A percentile compares a stretch with the other conserved stretches of the same genome.
Evolutionary conservation across 2,888 invertebrate species (phyloP).

Genomic region (Cylindroiulus punctatus): DNA sequence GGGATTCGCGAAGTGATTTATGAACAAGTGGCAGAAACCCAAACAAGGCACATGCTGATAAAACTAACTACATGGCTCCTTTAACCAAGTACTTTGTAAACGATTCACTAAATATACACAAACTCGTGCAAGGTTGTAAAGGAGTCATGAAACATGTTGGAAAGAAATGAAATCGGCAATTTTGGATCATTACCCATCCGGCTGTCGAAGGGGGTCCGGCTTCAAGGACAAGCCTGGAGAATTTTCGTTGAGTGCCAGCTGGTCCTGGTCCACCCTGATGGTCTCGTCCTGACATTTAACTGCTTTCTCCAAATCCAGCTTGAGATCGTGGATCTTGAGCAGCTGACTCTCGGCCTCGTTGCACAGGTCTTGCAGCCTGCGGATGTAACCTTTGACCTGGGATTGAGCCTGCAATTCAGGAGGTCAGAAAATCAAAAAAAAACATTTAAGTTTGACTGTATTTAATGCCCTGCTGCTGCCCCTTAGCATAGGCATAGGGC

Average conservation of each 20-base stretch:
- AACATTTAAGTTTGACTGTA: too few relatives aligned
- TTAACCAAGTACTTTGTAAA: neutral
- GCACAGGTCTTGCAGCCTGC: neutral
- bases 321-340: neutral
- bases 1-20: neutral
- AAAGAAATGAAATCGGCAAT: too few relatives aligned
- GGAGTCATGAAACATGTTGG: too few relatives aligned
- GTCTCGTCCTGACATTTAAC: slow-evolving; percentile 39
- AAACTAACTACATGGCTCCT: neutral
- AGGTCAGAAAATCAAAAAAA: too few relatives aligned
- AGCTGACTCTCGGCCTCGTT: slow-evolving; percentile 46
- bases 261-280: slow-evolving; percentile 23
- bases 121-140: too few relatives aligned
- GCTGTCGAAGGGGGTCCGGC: slow-evolving; percentile 25
- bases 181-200: neutral
- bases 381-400: neutral
- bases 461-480: too few relatives aligned
- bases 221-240: slow-evolving; percentile 30
- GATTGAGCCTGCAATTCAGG: slow-evolving; percentile 3
- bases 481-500: too few relatives aligned
- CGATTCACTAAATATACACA: slow-evolving; percentile 14
- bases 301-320: slow-evolving; percentile 19
- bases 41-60: neutral
- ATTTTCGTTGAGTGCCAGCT: neutral
- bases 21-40: slow-evolving; percentile 19